These are phyloP conservation scores for Ameiurus melas DNA, from an alignment of 2,113 vertebrate species.

Conservation along the genomic window DNA sequence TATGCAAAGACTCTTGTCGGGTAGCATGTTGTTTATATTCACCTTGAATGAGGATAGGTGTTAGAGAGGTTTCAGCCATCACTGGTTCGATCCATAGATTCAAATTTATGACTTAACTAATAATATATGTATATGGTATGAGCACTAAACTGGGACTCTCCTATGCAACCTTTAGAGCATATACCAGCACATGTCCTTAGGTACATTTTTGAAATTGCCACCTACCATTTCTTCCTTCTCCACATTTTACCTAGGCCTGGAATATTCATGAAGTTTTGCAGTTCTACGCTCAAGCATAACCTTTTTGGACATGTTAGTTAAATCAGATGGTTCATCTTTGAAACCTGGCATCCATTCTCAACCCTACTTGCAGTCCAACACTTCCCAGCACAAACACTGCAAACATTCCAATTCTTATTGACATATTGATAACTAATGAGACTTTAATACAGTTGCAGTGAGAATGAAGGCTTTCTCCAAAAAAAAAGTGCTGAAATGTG, in stretches of 20 bases:
- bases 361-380: background rate
- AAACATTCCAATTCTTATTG: background rate
- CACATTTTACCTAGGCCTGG: background rate
- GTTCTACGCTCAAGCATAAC: background rate
- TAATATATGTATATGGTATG: background rate
- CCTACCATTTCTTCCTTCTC: background rate
- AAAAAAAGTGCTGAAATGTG: background rate
- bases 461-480: background rate
- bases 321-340: background rate
- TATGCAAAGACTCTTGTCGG: conserved; percentile 68
- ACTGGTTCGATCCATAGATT: conserved; percentile 17
- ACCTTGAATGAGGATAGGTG: conserved; percentile 65
- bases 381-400: background rate
- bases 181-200: background rate
- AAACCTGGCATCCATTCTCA: background rate
- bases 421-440: background rate
- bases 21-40: conserved; percentile 57
- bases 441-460: background rate
- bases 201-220: background rate
- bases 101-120: background rate
- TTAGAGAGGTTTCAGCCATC: conserved; percentile 52
- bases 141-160: background rate
- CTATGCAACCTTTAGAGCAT: background rate
- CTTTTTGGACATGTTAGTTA: background rate
- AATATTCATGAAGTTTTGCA: background rate